These are phyloP conservation scores for Brachystomella parvula DNA, from an alignment of 1,140 invertebrate species.

Conservation along the genomic window DNA sequence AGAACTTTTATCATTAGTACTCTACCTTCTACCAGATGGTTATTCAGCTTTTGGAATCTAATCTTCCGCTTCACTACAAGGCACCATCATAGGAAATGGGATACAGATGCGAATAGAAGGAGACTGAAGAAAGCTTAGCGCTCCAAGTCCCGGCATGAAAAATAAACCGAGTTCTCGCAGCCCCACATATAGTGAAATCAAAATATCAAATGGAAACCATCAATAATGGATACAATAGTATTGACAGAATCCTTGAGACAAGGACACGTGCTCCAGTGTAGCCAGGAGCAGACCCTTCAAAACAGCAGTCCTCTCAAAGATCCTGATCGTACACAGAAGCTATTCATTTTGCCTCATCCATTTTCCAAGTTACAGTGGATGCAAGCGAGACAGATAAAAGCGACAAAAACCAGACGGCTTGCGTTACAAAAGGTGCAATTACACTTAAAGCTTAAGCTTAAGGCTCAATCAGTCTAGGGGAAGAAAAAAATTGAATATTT, in stretches of 20 bases:
- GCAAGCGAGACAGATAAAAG: not conserved
- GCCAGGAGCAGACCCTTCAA: no score
- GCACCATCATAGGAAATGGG: not conserved
- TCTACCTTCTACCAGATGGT: no score
- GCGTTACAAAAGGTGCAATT: not conserved
- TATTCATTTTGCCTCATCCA: no score
- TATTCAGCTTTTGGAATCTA: not conserved
- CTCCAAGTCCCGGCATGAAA: not conserved
- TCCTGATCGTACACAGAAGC: no score
- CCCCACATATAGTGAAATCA: not conserved
- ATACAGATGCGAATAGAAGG: not conserved
- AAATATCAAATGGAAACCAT: constrained; percentile 7
- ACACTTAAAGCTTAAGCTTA: no score
- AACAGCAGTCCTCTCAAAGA: no score
- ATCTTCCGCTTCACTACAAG: constrained; percentile 5
- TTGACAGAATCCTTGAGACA: constrained; percentile 1
- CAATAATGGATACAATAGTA: not conserved
- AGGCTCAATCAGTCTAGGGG: no score
- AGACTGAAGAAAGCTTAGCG: no score
- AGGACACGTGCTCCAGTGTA: not conserved
- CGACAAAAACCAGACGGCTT: not conserved
- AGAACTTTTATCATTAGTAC: not conserved
- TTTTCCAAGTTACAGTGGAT: no score
- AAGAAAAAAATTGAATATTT: no score
- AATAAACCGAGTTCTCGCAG: not conserved